Evolutionary conservation across 2,113 vertebrate species (phyloP).

Genomic region (Apteryx mantelli): DNA sequence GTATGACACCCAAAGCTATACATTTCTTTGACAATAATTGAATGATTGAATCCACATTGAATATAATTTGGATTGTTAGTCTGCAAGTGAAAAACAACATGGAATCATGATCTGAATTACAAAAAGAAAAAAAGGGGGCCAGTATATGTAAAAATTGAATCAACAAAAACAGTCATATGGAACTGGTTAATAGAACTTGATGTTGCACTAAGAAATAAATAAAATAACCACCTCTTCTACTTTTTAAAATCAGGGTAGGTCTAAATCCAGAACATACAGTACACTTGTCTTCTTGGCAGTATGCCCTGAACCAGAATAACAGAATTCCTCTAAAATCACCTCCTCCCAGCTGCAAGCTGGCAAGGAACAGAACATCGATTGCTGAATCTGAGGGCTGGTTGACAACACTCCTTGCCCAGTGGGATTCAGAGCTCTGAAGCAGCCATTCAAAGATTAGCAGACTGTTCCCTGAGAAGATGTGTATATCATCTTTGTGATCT

Average conservation of each 20-base stretch:
- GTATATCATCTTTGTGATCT: not conserved
- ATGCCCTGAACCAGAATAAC: constrained; percentile 16
- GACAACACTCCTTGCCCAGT: not conserved
- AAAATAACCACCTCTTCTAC: constrained; percentile 14
- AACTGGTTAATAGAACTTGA: not conserved
- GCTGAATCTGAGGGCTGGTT: not conserved
- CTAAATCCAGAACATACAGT: constrained; percentile 21
- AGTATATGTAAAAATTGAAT: constrained; percentile 31
- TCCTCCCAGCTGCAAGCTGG: constrained; percentile 9
- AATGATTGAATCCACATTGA: not conserved
- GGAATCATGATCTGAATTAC: not conserved
- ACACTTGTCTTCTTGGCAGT: constrained; percentile 29
- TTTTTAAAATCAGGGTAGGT: constrained; percentile 33
- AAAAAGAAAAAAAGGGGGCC: not conserved
- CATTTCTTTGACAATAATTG: not conserved
- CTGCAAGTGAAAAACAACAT: not conserved
- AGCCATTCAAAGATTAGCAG: not conserved
- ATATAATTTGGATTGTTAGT: not conserved
- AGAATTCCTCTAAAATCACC: constrained; percentile 12
- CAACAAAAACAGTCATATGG: constrained; percentile 15
- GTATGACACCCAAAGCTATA: not conserved
- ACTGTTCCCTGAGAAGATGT: not conserved
- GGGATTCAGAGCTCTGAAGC: not conserved
- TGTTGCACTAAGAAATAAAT: constrained; percentile 22
- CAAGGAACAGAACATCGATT: not conserved